phyloP scores from a whole-genome alignment of 1,140 invertebrate species.

The Bombus consobrinus region DNA sequence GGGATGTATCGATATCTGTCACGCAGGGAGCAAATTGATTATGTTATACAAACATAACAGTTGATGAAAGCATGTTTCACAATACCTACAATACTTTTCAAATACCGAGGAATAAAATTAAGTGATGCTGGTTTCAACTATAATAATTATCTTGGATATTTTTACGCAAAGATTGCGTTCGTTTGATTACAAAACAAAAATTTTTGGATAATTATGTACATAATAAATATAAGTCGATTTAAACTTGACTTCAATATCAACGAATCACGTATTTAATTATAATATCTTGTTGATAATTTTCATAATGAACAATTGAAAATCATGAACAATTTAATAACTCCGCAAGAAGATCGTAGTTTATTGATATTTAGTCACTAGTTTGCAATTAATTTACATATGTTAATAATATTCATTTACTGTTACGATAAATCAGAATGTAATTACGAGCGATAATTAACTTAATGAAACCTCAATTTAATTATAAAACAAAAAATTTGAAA shows the following conservation, averaged over 20 bases:
- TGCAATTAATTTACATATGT: background rate
- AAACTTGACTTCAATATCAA: background rate
- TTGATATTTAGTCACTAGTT: background rate
- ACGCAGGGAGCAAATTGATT: background rate
- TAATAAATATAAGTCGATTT: background rate
- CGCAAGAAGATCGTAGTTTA: background rate
- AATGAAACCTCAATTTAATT: background rate
- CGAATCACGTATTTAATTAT: background rate
- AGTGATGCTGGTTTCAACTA: no score
- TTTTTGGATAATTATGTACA: background rate
- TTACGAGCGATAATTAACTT: background rate
- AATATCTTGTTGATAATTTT: background rate
- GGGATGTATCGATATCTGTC: constrained; percentile 3
- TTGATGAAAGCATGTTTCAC: background rate
- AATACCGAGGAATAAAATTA: background rate
- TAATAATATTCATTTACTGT: background rate
- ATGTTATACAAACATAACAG: background rate
- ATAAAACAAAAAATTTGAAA: background rate
- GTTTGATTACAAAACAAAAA: background rate
- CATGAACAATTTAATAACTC: background rate
- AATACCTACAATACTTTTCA: background rate
- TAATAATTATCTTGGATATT: background rate
- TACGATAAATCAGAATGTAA: background rate
- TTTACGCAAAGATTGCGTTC: background rate
- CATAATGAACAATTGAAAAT: background rate